Evolutionary conservation across 2,113 vertebrate genomes (phyloP), one percentile per base, ranked within the genome.

Genomic region (Anhinga anhinga): DNA sequence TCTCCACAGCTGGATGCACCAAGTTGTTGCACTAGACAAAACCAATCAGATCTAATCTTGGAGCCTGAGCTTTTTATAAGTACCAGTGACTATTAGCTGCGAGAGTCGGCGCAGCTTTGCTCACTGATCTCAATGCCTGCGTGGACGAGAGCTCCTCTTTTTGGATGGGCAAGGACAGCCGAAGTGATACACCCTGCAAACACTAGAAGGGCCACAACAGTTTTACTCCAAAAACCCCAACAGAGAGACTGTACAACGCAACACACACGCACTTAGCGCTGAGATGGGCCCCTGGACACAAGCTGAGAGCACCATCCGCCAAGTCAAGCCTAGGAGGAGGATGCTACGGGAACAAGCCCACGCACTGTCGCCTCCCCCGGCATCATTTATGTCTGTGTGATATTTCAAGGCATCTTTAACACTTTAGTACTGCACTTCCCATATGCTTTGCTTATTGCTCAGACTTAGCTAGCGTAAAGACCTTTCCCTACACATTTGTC

Each of bases 351-450:
- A 42, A 72, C 38, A 9, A 93, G 34, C 25, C 53, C 52, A 23
- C 0, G 0, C 9, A 27, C 18, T 2, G 3, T 25, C 17, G 0
- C 20, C 66, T 61, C 52, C 18, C 29, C 34, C 36, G 50, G 59
- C 61, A 32, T 7, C 36, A 13, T 10, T 38, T 22, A 3, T 1
- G 11, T 2, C 50, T 32, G 4, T 6, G 21, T 11, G 27, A 2
- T 10, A 17, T 13, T 30, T 27, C 63, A 10, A 45, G 47, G 32
- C 0, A 0, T 18, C 23, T 32, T 44, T 12, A 38, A 20, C 3
- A 25, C 36, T 69, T 58, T 1, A 38, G 3, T 3, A 5, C 0
- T 0, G 22, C 40, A 10, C 34, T 27, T 30, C 67, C 56, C 62
- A 27, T 4, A 15, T 0, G 7, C 55, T 70, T 21, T 38, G 23